Evolutionary conservation across 2,888 invertebrate species (phyloP).

Genomic region (Syritta pipiens): DNA sequence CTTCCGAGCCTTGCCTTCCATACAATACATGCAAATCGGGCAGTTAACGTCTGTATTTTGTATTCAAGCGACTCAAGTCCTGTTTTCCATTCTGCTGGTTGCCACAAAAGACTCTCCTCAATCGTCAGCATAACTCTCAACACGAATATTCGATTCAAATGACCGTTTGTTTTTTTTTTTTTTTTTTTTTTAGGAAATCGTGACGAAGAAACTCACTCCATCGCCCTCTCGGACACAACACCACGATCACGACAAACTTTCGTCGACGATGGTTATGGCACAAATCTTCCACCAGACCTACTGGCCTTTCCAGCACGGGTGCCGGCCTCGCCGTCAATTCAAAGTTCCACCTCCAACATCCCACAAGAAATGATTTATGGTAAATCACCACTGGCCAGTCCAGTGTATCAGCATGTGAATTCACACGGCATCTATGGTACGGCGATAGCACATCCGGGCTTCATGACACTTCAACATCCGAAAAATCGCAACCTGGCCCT

Average conservation of each 20-base stretch:
- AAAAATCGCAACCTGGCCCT: constrained; percentile 78
- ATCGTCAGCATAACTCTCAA: too few species aligned
- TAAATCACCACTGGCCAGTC: constrained; percentile 82
- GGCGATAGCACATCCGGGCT: constrained; percentile 82
- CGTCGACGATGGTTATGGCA: constrained; percentile 80
- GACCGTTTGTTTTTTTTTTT: too few species aligned
- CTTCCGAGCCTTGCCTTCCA: too few species aligned
- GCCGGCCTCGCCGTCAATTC: constrained; percentile 87
- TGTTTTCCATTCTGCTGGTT: too few species aligned
- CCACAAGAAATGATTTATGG: constrained; percentile 79
- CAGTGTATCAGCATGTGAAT: constrained; percentile 81
- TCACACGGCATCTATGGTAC: constrained; percentile 82
- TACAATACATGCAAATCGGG: too few species aligned
- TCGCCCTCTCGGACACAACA: constrained; percentile 83
- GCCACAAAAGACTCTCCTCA: too few species aligned
- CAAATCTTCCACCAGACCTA: constrained; percentile 89
- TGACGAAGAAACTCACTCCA: constrained; percentile 86
- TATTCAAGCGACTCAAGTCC: too few species aligned
- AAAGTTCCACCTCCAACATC: constrained; percentile 90
- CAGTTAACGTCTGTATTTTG: too few species aligned
- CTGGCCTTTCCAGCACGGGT: constrained; percentile 88
- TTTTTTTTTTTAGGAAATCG: constrained; percentile 81
- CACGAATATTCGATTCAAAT: too few species aligned
- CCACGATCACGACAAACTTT: constrained; percentile 80
- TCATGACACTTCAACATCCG: constrained; percentile 90